phyloP scores from a whole-genome alignment of 2,113 vertebrate species.

The Ia io region DNA sequence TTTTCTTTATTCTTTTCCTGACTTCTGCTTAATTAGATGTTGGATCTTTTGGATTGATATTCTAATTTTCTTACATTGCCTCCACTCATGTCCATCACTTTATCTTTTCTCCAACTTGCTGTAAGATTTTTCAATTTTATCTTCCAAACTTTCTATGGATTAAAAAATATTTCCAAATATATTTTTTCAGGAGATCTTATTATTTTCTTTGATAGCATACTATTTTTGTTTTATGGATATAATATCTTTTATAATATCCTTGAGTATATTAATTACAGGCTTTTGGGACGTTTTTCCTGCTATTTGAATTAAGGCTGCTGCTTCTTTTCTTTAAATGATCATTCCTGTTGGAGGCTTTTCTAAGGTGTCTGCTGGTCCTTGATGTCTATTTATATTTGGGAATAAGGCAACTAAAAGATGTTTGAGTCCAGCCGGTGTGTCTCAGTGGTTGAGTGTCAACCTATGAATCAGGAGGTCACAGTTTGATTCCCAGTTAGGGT shows the following conservation, averaged over 20 bases:
- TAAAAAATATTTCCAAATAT: background rate
- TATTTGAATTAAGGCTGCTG: background rate
- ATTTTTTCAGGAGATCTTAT: background rate
- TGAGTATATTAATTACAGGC: background rate
- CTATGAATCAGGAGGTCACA: no score
- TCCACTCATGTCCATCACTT: background rate
- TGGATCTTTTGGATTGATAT: background rate
- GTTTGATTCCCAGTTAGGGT: no score
- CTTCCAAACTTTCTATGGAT: background rate
- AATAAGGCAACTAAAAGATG: background rate
- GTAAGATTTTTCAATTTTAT: conserved; percentile 20
- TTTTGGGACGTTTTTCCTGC: background rate
- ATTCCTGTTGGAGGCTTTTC: background rate
- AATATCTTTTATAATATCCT: background rate
- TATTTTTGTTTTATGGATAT: background rate
- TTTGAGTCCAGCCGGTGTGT: background rate
- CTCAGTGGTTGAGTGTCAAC: no score
- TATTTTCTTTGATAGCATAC: background rate
- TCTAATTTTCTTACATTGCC: background rate
- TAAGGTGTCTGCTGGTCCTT: background rate
- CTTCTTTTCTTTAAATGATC: background rate
- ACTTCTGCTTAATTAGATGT: background rate
- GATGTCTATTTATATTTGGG: background rate
- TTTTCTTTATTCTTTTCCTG: background rate
- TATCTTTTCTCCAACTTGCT: background rate